These are phyloP conservation scores for Pterocles burchelli DNA, from an alignment of 2,113 vertebrate species.

Conservation along the genomic window DNA sequence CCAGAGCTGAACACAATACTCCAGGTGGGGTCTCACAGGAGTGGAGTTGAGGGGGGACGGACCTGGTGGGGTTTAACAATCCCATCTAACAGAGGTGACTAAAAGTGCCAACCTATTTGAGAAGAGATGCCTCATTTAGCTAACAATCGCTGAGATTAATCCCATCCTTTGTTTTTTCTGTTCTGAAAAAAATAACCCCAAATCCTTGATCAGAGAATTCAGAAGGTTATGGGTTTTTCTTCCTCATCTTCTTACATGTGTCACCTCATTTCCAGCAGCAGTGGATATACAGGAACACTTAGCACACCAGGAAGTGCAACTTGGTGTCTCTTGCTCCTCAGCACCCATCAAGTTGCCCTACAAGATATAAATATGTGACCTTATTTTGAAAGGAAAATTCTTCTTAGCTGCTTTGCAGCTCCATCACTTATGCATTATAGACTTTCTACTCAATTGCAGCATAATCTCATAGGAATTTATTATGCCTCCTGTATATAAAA, in stretches of 20 bases:
- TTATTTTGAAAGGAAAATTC: conserved; percentile 60
- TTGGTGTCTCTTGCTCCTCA: neutral
- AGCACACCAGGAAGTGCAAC: neutral
- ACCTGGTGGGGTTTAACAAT: neutral
- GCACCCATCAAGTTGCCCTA: neutral
- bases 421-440: conserved; percentile 58
- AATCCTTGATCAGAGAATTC: neutral
- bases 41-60: no score
- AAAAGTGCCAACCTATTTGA: neutral
- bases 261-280: neutral
- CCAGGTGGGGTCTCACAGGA: no score
- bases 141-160: neutral
- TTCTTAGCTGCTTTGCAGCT: conserved; percentile 38
- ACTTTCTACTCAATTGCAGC: conserved; percentile 65
- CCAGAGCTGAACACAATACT: no score
- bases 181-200: neutral
- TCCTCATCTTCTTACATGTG: neutral
- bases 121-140: neutral
- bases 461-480: conserved; percentile 69
- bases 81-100: neutral
- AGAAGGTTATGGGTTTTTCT: neutral
- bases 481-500: conserved; percentile 68
- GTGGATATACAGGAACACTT: neutral
- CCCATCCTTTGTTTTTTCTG: fast-evolving
- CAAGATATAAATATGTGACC: conserved; percentile 57